A percentile compares a stretch with the other conserved stretches of the same genome.
Evolutionary conservation across 2,888 invertebrate genomes (phyloP).

Genomic region (Siphlonurus alternatus): DNA sequence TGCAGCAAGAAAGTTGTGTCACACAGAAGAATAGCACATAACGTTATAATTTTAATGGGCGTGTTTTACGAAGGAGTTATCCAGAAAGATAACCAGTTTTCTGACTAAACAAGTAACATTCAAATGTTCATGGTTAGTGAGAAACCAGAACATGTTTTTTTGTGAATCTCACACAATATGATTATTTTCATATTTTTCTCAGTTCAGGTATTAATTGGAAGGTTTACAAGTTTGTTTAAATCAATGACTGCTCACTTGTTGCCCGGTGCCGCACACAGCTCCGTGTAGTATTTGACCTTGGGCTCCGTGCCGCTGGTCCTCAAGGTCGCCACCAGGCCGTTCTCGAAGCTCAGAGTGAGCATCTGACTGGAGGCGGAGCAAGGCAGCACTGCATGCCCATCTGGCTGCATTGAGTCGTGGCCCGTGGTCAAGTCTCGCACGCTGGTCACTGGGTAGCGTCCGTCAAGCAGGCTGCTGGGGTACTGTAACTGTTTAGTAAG

Average conservation of each 20-base stretch:
- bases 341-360: constrained; percentile 84
- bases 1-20: constrained; percentile 28
- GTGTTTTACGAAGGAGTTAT: too few relatives aligned
- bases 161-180: too few relatives aligned
- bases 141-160: too few relatives aligned
- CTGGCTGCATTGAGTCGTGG: constrained; percentile 51
- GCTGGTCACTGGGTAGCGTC: constrained; percentile 43
- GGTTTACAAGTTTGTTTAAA: too few relatives aligned
- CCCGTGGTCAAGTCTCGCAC: constrained; percentile 85
- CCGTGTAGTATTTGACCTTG: constrained; percentile 97
- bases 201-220: too few relatives aligned
- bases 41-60: too few relatives aligned
- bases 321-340: constrained; percentile 72
- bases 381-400: constrained; percentile 51
- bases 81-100: constrained; percentile 3
- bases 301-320: constrained; percentile 98
- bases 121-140: background rate
- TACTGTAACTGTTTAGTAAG: constrained; percentile 38
- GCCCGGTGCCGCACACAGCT: constrained; percentile 60
- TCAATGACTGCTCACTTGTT: too few relatives aligned
- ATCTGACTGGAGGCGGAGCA: constrained; percentile 58
- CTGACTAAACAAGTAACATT: constrained; percentile 5
- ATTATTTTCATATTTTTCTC: too few relatives aligned
- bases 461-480: constrained; percentile 43
- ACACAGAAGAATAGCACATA: too few relatives aligned